Evolutionary conservation across 2,113 vertebrate genomes (phyloP).

Genomic region (Chiloscyllium plagiosum): DNA sequence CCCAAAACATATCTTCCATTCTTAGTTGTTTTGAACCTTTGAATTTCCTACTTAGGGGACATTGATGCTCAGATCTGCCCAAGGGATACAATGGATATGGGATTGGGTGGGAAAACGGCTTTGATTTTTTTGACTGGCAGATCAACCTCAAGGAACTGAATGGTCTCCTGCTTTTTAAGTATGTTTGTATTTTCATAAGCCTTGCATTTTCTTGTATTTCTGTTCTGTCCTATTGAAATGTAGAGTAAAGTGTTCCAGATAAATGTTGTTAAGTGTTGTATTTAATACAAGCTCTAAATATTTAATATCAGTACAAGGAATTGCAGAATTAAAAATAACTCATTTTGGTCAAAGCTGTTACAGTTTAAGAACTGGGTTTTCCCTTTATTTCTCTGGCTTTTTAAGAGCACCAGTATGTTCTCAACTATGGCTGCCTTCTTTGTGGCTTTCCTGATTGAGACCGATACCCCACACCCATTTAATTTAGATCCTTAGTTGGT

Average conservation of each 20-base stretch:
- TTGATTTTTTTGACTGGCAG: no score
- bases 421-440: not conserved
- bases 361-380: not conserved
- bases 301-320: not conserved
- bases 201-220: not conserved
- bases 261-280: not conserved
- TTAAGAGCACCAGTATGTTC: not conserved
- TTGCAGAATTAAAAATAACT: no score
- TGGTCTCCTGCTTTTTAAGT: no score
- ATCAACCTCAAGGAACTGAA: no score
- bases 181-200: not conserved
- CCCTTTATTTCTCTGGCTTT: not conserved
- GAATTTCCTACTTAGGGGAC: no score
- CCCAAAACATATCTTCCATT: not conserved
- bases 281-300: not conserved
- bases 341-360: not conserved
- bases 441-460: not conserved
- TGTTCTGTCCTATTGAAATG: not conserved
- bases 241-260: not conserved
- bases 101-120: no score
- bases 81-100: no score
- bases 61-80: no score
- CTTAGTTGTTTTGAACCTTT: not conserved
- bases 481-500: not conserved
- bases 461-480: not conserved